Evolutionary conservation across 2,113 vertebrate species (phyloP).

Genomic region (Gorsachius goisagi): DNA sequence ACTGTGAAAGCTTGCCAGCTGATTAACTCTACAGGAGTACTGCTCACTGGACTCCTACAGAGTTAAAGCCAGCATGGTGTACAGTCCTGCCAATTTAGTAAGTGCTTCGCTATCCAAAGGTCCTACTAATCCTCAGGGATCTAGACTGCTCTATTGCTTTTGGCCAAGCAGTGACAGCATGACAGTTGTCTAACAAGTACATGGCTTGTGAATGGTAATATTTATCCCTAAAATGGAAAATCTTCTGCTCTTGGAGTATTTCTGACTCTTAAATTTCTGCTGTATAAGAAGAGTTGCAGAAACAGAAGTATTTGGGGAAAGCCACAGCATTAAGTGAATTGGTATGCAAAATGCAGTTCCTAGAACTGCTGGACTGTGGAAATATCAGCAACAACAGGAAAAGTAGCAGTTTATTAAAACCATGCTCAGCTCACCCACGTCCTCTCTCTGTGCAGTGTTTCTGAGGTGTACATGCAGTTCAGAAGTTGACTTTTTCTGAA

Average conservation of each 20-base stretch:
- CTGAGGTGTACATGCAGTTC: background rate
- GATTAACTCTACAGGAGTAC: background rate
- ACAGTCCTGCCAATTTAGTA: background rate
- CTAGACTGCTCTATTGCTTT: background rate
- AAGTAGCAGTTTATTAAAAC: background rate
- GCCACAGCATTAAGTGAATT: background rate
- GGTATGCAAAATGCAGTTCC: background rate
- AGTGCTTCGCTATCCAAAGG: background rate
- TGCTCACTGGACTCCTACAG: background rate
- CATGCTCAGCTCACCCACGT: rapidly evolving
- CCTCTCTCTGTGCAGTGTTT: rapidly evolving
- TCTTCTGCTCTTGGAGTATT: background rate
- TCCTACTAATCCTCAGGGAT: background rate
- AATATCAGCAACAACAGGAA: background rate
- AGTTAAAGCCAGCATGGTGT: background rate
- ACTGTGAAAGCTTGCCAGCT: background rate
- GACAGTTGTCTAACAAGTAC: background rate
- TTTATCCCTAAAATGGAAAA: background rate
- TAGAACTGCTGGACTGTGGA: background rate
- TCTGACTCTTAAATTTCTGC: background rate
- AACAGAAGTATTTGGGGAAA: background rate
- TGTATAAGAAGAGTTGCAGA: background rate
- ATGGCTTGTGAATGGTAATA: background rate
- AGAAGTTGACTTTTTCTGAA: background rate
- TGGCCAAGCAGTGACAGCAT: background rate